Evolutionary conservation across 2,113 vertebrate genomes (phyloP), one percentile per base, ranked within the genome.

Genomic region (Istiophorus platypterus): DNA sequence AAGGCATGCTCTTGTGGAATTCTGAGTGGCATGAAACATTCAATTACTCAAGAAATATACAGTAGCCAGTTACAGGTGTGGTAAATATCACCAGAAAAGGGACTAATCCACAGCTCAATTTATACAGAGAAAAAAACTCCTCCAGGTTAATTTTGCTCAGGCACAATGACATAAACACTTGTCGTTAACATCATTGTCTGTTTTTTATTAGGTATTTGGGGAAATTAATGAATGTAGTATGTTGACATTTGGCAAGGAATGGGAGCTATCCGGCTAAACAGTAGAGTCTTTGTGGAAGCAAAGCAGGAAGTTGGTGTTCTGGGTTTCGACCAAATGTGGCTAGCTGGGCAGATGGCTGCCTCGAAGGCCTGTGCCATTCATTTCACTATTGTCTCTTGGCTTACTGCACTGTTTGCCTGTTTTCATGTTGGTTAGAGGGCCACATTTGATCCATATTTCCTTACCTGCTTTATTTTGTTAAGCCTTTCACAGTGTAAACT

Each of bases 1-100:
- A 58, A 74, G 58, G 20, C 29, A 42, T 17, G 45, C 82, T 67
- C 65, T 75, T 27, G 52, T 71, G 51, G 26, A 78, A 71, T n/a
- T 57, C 18, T 34, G 24, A 69, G 73, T 45, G 26, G 64, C 41
- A 74, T 31, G 15, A 26, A 81, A 74, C 61, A 27, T 80, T 1
- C 24, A 73, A 85, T 81, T 67, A 82, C 47, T 51, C 9, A 18
- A 56, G 56, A 72, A 61, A 47, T 70, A 78, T 56, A 26, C 73
- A 41, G 15, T 31, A 22, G 41, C 15, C 27, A 69, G 61, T 68
- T 45, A 47, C n/a, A 56, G 75, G 62, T 77, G 76, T 42, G 76
- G 27, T 39, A 52, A 49, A 66, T 49, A 22, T 56, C n/a, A 65
- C 63, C 66, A 52, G 57, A 63, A 54, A 67, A 34, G 51, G 18